Evolutionary conservation across 92 coral and sea anemone species (phyloP).

Genomic region (Heliopora coerulea): DNA sequence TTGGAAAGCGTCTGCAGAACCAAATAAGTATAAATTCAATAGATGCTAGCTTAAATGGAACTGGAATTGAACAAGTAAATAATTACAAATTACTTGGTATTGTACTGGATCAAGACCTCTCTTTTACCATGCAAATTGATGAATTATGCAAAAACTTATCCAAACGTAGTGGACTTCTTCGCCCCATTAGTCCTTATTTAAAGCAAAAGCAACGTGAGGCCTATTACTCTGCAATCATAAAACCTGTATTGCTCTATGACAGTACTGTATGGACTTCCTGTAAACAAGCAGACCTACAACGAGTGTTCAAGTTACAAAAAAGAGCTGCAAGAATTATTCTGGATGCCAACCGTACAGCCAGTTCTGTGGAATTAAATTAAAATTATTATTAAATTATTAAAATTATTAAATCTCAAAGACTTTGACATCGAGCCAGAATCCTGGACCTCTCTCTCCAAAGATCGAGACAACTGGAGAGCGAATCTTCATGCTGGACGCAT

Average conservation of each 20-base stretch:
- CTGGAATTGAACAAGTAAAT: conserved; percentile 24
- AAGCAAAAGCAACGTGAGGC: neutral
- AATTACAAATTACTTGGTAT: conserved; percentile 21
- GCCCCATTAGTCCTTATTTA: conserved; percentile 28
- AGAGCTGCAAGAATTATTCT: conserved; percentile 39
- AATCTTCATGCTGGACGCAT: no score
- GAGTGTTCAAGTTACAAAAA: conserved; percentile 43
- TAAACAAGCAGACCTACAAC: conserved; percentile 23
- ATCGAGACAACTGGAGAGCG: no score
- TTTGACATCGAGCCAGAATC: no score
- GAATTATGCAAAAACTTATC: conserved; percentile 42
- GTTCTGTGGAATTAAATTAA: no score
- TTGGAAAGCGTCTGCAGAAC: conserved; percentile 41
- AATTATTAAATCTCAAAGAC: no score
- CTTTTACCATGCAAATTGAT: conserved; percentile 26
- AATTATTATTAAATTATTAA: no score
- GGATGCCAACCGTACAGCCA: conserved; percentile 22
- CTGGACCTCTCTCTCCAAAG: no score
- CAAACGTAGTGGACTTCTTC: conserved; percentile 27
- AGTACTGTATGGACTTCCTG: conserved; percentile 42
- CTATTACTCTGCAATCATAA: neutral
- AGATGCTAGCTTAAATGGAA: conserved; percentile 8
- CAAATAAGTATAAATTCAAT: conserved; percentile 2
- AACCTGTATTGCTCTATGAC: conserved; percentile 15
- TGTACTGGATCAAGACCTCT: conserved; percentile 8